These are phyloP conservation scores for Triops cancriformis DNA, from an alignment of 1,140 invertebrate genomes.

Conservation along the genomic window DNA sequence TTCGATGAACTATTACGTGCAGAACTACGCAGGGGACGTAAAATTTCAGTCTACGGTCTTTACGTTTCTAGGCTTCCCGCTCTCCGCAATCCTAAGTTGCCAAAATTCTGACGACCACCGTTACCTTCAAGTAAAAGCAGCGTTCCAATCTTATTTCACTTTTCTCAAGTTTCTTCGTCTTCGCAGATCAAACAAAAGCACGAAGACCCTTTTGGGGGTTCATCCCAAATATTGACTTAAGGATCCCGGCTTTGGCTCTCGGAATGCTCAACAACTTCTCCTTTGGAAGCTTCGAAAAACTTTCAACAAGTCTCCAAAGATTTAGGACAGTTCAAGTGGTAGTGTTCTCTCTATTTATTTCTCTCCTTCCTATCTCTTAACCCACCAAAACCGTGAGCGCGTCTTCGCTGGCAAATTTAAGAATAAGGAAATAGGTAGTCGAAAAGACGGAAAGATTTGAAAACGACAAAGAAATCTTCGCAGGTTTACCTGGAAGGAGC, in stretches of 20 bases:
- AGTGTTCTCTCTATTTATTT: not conserved
- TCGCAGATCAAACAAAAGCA: not conserved
- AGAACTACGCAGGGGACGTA: no score
- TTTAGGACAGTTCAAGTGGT: not conserved
- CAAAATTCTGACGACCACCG: no score
- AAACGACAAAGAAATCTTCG: slow-evolving; percentile 25
- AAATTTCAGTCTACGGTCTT: no score
- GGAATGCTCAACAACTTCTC: not conserved
- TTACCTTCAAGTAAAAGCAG: no score
- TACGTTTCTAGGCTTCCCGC: no score
- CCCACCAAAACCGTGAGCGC: no score
- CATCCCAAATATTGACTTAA: not conserved
- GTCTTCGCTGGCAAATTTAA: no score
- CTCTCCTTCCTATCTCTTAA: not conserved
- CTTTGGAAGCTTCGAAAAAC: not conserved
- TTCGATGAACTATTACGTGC: no score
- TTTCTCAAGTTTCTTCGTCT: not conserved
- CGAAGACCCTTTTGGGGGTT: not conserved
- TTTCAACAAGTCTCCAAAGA: not conserved
- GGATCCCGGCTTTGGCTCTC: not conserved
- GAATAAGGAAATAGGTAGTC: no score
- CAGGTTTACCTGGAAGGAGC: slow-evolving; percentile 48
- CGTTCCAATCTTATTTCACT: not conserved
- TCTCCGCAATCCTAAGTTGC: no score
- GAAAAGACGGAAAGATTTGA: not conserved